Base-by-base conservation (phyloP, 2,888 invertebrate species). In the Carpatolechia fugitivella region DNA sequence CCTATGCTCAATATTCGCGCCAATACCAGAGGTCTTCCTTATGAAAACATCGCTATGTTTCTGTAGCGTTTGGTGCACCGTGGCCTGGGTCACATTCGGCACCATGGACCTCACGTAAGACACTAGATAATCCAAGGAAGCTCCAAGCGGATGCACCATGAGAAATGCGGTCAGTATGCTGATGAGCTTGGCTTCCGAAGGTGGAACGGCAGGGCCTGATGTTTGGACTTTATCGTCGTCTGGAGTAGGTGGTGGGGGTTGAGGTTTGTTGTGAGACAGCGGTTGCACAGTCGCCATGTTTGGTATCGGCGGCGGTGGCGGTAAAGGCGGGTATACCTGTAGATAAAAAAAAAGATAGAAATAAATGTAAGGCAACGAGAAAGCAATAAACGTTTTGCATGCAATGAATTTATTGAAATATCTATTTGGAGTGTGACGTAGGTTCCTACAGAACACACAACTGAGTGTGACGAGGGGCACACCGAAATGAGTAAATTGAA, bases 121-220 rank as follows among this genome's bases (percentile, higher is more conserved):
- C 0, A 80, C 74, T 0, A 86, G 65, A 52, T 85, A 81, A 53
- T 86, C 86, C 11, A 82, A 36, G 0, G 79, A 78, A 0, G 81
- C 85, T 0, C 86, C 86, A 0, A 81, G 64, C 0, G 86, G 86
- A 55, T 86, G 86, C 0, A 83, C 82, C 68, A 86, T 71, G 0
- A 86, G 77, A 70, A 85, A 86, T 1, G 84, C 78, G 5, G 86
- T 82, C 20, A 87, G 56, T n/a, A 85, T 70, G 56, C 84, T 81
- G 66, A 86, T 81, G 46, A 87, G 78, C 58, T 82, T 85, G 3
- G 82, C 85, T 54, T 86, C 85, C 6, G 77, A 70, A 3, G 73
- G 68, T 5, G 72, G 64, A 0, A 74, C 66, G 3, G 62, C 18
- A 11, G 72, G 61, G 3, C 67, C 66, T 1, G 66, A 57, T 1